Percentiles rank a stretch among this genome's conserved stretches.
phyloP scores from a whole-genome alignment of 2,797 vertebrate species.

The Eulemur albifrons region DNA sequence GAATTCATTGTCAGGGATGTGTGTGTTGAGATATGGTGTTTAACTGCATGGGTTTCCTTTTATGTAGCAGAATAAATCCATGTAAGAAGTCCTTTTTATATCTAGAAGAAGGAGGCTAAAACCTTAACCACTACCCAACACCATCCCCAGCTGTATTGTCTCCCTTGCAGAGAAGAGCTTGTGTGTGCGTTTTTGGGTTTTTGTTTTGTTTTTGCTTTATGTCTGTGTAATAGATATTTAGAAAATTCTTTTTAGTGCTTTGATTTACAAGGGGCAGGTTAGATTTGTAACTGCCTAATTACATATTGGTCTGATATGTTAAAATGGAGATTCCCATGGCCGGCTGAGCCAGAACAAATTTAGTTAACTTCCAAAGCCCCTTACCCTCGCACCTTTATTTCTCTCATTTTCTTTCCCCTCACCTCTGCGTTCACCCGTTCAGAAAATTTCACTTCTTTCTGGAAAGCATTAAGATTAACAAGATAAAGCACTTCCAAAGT shows the following conservation, averaged over 20 bases:
- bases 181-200: background rate
- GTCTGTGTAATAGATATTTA: slow-evolving; percentile 11
- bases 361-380: slow-evolving; percentile 64
- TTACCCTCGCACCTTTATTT: background rate
- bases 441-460: slow-evolving; percentile 63
- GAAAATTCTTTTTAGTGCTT: slow-evolving; percentile 43
- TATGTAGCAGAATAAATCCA: background rate
- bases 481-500: slow-evolving; percentile 79
- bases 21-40: slow-evolving; percentile 11
- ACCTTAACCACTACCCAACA: background rate
- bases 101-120: background rate
- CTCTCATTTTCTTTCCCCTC: background rate
- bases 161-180: background rate
- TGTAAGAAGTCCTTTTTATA: slow-evolving; percentile 52
- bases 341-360: slow-evolving; percentile 32
- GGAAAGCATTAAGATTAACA: slow-evolving; percentile 60
- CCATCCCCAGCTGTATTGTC: slow-evolving; percentile 2
- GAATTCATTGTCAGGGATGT: slow-evolving; percentile 50
- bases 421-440: background rate
- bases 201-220: background rate
- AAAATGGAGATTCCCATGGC: slow-evolving; percentile 67
- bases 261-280: slow-evolving; percentile 27
- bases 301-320: slow-evolving; percentile 48
- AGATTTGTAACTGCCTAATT: slow-evolving; percentile 54
- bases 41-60: slow-evolving; percentile 34